Conservation (phyloP, 1,140 invertebrate species). For the Lordiphosa clarofinis region DNA sequence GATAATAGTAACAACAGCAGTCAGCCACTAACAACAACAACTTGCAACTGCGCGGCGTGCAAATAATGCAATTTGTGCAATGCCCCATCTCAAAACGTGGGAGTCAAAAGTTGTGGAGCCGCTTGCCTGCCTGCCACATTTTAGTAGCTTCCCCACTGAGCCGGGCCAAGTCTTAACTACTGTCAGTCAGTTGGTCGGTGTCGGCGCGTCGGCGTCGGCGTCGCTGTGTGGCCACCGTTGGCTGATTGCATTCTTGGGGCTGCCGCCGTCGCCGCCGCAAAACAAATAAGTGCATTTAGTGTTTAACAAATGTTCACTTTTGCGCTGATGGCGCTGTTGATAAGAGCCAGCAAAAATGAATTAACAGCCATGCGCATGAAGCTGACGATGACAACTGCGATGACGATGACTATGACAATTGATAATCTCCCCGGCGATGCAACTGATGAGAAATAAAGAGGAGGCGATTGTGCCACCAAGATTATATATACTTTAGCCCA, state of each 20-base stretch:
- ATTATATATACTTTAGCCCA: conserved; percentile 11
- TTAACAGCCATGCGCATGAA: conserved; percentile 54
- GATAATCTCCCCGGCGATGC: conserved; percentile 12
- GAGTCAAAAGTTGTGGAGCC: conserved; percentile 49
- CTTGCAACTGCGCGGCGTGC: conserved; percentile 66
- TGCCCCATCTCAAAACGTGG: conserved; percentile 69
- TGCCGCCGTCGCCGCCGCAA: conserved; percentile 45
- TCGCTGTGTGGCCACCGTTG: conserved; percentile 58
- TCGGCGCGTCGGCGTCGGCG: conserved; percentile 45
- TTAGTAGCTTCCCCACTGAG: conserved; percentile 75
- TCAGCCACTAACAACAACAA: conserved; percentile 30
- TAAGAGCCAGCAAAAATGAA: conserved; percentile 65
- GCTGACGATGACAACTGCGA: conserved; percentile 51
- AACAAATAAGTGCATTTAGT: conserved; percentile 79
- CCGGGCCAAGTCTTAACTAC: conserved; percentile 39
- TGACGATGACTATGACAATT: conserved; percentile 50
- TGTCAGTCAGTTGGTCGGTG: conserved; percentile 58
- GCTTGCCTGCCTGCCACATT: conserved; percentile 48
- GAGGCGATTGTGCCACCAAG: conserved; percentile 19
- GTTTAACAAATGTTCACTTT: conserved; percentile 77
- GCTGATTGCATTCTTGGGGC: conserved; percentile 63
- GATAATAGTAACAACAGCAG: conserved; percentile 70
- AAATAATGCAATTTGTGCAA: conserved; percentile 78
- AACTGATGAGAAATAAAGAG: conserved; percentile 36
- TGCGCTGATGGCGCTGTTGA: conserved; percentile 74